These are phyloP conservation scores for Megathymus violae DNA, from an alignment of 1,140 invertebrate genomes.

Conservation along the genomic window DNA sequence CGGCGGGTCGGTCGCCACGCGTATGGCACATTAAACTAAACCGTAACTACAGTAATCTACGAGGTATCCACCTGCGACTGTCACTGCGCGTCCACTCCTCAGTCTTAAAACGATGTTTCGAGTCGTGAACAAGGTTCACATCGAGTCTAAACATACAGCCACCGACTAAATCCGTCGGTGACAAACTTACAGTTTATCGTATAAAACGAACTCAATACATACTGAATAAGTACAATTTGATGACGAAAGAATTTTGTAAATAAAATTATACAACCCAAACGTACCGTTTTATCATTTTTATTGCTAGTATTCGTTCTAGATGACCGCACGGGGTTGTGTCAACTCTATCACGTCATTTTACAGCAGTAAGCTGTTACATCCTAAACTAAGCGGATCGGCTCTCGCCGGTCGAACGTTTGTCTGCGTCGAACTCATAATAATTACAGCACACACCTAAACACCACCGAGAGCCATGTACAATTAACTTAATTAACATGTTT, in stretches of 20 bases:
- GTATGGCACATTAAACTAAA: conserved; percentile 44
- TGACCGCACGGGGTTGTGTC: conserved; percentile 4
- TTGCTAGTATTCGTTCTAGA: conserved; percentile 1
- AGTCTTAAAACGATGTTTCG: conserved; percentile 40
- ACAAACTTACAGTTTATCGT: conserved; percentile 30
- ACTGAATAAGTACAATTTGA: conserved; percentile 29
- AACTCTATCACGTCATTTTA: neutral
- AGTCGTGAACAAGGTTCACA: conserved; percentile 24
- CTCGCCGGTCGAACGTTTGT: neutral
- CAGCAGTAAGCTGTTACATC: neutral
- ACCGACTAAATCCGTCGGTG: conserved; percentile 6
- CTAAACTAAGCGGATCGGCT: conserved; percentile 2
- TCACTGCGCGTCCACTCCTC: conserved; percentile 41
- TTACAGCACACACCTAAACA: conserved; percentile 16
- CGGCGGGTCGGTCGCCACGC: conserved; percentile 41
- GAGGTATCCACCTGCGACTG: conserved; percentile 18
- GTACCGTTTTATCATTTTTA: neutral
- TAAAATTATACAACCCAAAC: conserved; percentile 20
- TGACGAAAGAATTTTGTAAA: conserved; percentile 27
- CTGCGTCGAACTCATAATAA: conserved; percentile 4
- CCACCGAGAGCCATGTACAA: conserved; percentile 14
- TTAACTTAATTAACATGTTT: conserved; percentile 23
- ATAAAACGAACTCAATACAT: conserved; percentile 18
- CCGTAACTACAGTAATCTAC: conserved; percentile 33
- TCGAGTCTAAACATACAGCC: conserved; percentile 22